Percentiles rank a stretch among this genome's conserved stretches.
Conservation (phyloP, 2,888 invertebrate genomes). For the Lasioglossum oenotherae region DNA sequence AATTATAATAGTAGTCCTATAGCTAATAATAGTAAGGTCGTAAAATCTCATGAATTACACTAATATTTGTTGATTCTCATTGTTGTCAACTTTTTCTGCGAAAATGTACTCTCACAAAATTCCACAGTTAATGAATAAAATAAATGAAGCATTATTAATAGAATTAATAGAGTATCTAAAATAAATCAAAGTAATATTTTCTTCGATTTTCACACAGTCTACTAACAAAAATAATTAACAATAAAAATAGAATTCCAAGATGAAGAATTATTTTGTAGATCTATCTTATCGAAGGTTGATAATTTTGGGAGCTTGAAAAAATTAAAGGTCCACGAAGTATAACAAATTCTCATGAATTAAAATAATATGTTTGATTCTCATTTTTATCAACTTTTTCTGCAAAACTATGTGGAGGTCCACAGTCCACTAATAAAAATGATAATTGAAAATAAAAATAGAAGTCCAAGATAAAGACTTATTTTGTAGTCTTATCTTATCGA, state of each 20-base stretch:
- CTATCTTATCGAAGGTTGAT: background rate
- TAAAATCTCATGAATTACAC: background rate
- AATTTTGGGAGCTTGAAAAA: background rate
- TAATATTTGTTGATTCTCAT: background rate
- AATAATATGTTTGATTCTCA: too few species aligned
- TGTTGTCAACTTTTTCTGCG: background rate
- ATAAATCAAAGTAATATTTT: background rate
- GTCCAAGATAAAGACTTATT: background rate
- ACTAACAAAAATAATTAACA: background rate
- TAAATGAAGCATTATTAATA: background rate
- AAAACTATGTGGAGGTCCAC: too few species aligned
- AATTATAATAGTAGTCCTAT: background rate
- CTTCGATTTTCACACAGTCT: accelerated
- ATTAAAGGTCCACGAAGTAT: too few species aligned
- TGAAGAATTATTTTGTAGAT: background rate
- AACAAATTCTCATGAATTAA: too few species aligned
- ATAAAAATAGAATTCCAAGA: background rate
- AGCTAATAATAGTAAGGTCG: background rate
- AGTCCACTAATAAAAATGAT: background rate
- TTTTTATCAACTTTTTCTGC: too few species aligned
- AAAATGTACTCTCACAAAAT: background rate
- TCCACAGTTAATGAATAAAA: background rate
- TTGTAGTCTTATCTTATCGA: background rate
- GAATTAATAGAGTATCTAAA: background rate
- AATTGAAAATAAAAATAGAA: background rate